phyloP scores from a whole-genome alignment of 2,888 invertebrate species.

The Galerucella pusilla region DNA sequence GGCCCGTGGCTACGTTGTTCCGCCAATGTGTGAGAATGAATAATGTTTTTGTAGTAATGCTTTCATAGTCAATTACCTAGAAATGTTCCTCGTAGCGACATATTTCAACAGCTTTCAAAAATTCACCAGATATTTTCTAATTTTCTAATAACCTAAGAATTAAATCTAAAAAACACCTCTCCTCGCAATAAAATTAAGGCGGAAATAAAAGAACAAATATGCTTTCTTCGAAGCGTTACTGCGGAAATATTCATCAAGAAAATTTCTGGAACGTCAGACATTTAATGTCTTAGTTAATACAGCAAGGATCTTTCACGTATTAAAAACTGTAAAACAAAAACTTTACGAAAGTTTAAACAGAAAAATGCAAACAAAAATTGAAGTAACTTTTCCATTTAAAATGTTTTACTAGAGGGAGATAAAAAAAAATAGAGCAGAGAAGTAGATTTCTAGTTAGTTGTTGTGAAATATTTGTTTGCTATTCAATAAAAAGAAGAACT shows the following conservation, averaged over 20 bases:
- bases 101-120: background rate
- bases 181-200: background rate
- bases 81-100: background rate
- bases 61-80: background rate
- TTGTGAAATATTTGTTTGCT: background rate
- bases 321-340: conserved; percentile 38
- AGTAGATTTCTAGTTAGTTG: background rate
- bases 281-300: conserved; percentile 20
- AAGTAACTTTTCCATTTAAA: conserved; percentile 23
- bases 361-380: conserved; percentile 43
- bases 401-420: background rate
- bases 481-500: background rate
- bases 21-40: too few species aligned
- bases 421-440: background rate
- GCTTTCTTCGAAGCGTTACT: background rate
- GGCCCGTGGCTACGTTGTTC: too few species aligned
- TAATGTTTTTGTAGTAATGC: too few species aligned
- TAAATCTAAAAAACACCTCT: background rate
- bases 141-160: background rate
- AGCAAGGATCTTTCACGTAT: conserved; percentile 30
- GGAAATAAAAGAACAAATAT: background rate
- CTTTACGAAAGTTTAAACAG: conserved; percentile 49
- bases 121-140: background rate
- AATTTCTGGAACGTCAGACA: background rate
- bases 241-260: conserved; percentile 21